A percentile compares a stretch with the other conserved stretches of the same genome.
phyloP scores from a whole-genome alignment of 2,797 vertebrate genomes.

The Zalophus californianus region DNA sequence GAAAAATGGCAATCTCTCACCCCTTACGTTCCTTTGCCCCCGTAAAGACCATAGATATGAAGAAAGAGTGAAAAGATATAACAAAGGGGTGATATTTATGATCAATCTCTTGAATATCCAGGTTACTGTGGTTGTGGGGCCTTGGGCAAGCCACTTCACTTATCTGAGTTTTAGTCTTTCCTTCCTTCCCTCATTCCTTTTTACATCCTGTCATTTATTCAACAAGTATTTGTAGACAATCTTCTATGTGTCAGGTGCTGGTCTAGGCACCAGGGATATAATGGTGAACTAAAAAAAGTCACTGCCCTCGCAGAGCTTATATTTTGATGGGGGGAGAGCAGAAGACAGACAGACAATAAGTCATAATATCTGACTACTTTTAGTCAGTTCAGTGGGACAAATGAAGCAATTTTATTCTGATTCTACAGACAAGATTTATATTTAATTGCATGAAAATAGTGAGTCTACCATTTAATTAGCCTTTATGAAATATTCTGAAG shows the following conservation, averaged over 20 bases:
- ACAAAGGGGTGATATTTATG: neutral
- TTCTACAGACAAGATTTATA: conserved; percentile 17
- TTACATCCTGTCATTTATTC: neutral
- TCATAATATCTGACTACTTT: neutral
- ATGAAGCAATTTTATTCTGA: neutral
- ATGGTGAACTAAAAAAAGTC: neutral
- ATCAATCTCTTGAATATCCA: neutral
- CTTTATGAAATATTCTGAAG: neutral
- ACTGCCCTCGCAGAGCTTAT: neutral
- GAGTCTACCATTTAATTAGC: neutral
- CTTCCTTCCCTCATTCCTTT: neutral
- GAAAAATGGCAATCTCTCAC: neutral
- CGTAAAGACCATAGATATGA: neutral
- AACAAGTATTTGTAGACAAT: neutral
- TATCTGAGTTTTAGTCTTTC: neutral
- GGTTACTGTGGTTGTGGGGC: neutral
- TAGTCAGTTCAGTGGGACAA: neutral
- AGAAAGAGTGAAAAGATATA: neutral
- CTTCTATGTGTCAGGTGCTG: neutral
- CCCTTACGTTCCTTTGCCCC: neutral
- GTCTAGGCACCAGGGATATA: neutral
- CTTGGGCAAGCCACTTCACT: neutral
- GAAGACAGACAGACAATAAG: neutral
- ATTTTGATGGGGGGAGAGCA: neutral
- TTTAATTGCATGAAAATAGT: conserved; percentile 23